These are phyloP conservation scores for Spodoptera picta DNA, from an alignment of 2,888 invertebrate species.

Conservation along the genomic window DNA sequence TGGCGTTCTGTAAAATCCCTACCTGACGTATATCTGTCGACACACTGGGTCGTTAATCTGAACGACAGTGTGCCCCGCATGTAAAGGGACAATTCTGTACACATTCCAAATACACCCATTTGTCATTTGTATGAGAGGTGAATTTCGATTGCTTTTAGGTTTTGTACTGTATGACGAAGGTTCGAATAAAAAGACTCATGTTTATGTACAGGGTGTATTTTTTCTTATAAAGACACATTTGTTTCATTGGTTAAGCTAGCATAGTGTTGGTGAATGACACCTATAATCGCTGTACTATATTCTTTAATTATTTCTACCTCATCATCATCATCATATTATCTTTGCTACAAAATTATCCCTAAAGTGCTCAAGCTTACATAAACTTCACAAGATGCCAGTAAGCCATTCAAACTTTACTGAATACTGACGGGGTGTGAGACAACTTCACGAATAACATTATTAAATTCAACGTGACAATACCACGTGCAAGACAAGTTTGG, in stretches of 20 bases:
- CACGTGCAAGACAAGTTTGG: too few relatives aligned
- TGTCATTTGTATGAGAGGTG: not conserved
- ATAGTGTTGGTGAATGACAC: too few relatives aligned
- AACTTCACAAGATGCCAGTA: slow-evolving; percentile 6
- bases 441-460: too few relatives aligned
- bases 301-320: too few relatives aligned
- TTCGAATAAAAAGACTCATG: slow-evolving; percentile 29
- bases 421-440: too few relatives aligned
- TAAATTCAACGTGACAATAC: too few relatives aligned
- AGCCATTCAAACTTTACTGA: not conserved
- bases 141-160: slow-evolving; percentile 3
- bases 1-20: slow-evolving; percentile 25
- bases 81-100: slow-evolving; percentile 26
- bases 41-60: slow-evolving; percentile 45
- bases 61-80: slow-evolving; percentile 31
- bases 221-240: slow-evolving; percentile 11
- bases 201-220: slow-evolving; percentile 19
- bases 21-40: slow-evolving; percentile 28
- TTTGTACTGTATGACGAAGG: slow-evolving; percentile 8
- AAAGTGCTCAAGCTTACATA: not conserved
- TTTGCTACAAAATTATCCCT: too few relatives aligned
- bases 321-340: too few relatives aligned
- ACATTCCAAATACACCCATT: slow-evolving; percentile 19
- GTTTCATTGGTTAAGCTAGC: not conserved
- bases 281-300: too few relatives aligned